phyloP scores from a whole-genome alignment of 2,797 vertebrate genomes.

The Triplophysa bombifrons region DNA sequence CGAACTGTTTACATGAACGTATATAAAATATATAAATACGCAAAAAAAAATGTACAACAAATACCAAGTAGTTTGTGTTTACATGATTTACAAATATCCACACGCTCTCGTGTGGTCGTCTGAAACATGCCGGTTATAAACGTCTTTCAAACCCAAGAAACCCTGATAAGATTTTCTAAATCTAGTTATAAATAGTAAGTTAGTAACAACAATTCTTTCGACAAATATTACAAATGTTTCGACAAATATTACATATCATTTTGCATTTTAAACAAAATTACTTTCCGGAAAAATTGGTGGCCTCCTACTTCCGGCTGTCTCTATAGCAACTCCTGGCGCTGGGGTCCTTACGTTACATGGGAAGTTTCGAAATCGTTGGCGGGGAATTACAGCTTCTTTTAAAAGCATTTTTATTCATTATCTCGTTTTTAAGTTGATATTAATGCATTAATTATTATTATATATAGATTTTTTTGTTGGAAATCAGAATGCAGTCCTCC shows the following conservation, averaged over 20 bases:
- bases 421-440: not conserved
- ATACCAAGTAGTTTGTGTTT: not conserved
- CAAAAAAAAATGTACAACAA: no score
- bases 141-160: not conserved
- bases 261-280: rapidly evolving
- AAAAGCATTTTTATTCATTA: not conserved
- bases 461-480: not conserved
- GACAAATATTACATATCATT: not conserved
- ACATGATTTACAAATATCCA: not conserved
- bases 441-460: not conserved
- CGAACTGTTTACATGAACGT: not conserved
- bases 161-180: not conserved
- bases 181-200: no score
- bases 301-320: not conserved
- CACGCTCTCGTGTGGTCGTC: not conserved
- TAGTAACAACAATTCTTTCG: no score
- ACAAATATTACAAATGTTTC: not conserved
- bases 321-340: conserved; percentile 31
- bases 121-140: conserved; percentile 21
- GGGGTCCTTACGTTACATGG: conserved; percentile 15
- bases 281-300: rapidly evolving
- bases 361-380: conserved; percentile 19
- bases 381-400: not conserved
- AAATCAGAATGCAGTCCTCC: conserved; percentile 75
- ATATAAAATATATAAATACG: not conserved